Conservation (phyloP, 2,888 invertebrate species). For the Pinctada fucata region DNA sequence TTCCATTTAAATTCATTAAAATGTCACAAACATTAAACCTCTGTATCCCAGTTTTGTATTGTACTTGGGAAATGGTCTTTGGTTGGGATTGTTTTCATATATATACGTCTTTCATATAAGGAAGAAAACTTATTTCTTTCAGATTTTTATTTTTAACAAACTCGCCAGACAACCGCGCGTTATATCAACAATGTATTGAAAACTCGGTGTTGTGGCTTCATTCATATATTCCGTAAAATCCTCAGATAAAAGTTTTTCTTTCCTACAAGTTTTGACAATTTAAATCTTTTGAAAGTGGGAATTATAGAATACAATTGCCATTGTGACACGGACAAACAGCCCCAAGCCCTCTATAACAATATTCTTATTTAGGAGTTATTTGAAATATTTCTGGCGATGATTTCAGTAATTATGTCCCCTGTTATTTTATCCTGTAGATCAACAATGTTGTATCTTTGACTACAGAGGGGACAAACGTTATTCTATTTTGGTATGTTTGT, state of each 20-base stretch:
- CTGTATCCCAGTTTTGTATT: too few species aligned
- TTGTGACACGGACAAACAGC: neutral
- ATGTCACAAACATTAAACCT: too few species aligned
- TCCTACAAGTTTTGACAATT: neutral
- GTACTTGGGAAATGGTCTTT: too few species aligned
- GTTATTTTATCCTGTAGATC: neutral
- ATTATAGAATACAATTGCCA: neutral
- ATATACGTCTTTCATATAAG: too few species aligned
- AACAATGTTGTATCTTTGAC: neutral
- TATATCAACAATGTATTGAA: too few species aligned
- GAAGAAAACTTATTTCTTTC: too few species aligned
- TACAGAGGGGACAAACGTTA: neutral
- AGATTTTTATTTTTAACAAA: too few species aligned
- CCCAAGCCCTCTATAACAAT: neutral
- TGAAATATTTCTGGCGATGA: neutral
- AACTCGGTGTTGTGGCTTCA: neutral
- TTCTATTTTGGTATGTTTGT: too few species aligned
- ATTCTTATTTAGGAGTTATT: neutral
- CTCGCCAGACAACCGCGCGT: too few species aligned
- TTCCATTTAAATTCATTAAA: too few species aligned
- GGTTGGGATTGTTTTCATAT: too few species aligned
- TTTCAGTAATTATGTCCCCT: neutral
- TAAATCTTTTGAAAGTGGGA: slow-evolving; percentile 1
- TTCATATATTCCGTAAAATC: neutral
- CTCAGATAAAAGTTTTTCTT: neutral